Evolutionary conservation across 1,140 invertebrate genomes (phyloP).

Genomic region (Stenopsyche tienmushanensis): DNA sequence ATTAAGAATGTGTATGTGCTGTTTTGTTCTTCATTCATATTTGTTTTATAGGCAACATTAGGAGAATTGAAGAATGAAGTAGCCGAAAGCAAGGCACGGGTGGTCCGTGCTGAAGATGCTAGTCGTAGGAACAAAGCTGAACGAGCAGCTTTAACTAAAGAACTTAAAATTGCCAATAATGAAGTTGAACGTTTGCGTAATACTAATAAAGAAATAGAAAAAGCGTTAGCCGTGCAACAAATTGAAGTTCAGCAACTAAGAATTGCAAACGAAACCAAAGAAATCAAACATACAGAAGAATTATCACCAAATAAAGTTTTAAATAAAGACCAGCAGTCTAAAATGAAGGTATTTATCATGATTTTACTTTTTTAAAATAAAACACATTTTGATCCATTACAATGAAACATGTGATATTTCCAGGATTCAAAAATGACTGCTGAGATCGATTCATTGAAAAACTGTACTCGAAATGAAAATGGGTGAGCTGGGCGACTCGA

Average conservation of each 20-base stretch:
- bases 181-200: neutral
- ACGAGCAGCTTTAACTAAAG: conserved; percentile 19
- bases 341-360: neutral
- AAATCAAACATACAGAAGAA: too few species aligned
- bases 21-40: conserved; percentile 15
- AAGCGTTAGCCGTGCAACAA: neutral
- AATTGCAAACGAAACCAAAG: conserved; percentile 7
- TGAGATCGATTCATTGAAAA: conserved; percentile 72
- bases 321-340: neutral
- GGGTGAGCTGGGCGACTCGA: conserved; percentile 68
- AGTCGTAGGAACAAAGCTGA: conserved; percentile 11
- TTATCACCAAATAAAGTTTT: too few species aligned
- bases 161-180: conserved; percentile 25
- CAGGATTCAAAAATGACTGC: conserved; percentile 51
- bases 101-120: conserved; percentile 36
- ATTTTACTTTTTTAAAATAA: neutral
- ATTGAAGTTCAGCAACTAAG: neutral
- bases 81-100: conserved; percentile 48
- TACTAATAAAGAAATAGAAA: neutral
- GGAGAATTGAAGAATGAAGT: conserved; percentile 53
- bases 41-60: conserved; percentile 52
- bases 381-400: neutral
- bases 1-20: neutral
- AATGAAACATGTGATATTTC: too few species aligned
- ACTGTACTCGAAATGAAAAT: conserved; percentile 75